Evolutionary conservation across 2,888 invertebrate species (phyloP).

Genomic region (Caenorhabditis doughertyi): DNA sequence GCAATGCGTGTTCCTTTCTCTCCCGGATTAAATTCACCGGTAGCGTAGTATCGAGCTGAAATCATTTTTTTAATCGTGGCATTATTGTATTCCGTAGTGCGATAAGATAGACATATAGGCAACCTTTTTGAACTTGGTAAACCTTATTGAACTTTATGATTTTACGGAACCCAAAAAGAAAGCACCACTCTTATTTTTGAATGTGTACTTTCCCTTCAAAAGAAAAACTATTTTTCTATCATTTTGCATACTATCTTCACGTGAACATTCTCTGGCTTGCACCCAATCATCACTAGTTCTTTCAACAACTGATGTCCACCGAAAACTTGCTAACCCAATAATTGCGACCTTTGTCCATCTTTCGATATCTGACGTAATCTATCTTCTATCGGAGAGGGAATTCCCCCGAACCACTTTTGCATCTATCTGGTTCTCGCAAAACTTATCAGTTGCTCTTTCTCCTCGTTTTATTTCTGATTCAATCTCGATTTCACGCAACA

Average conservation of each 20-base stretch:
- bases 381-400: constrained; percentile 21
- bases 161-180: no score
- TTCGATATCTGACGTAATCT: constrained; percentile 53
- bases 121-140: no score
- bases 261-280: neutral
- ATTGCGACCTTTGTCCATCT: constrained; percentile 49
- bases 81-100: neutral
- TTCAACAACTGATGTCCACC: neutral
- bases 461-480: constrained; percentile 21
- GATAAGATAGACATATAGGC: no score
- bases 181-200: no score
- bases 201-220: no score
- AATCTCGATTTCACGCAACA: constrained; percentile 37
- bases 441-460: constrained; percentile 52
- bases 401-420: constrained; percentile 14
- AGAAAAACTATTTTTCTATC: neutral
- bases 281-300: neutral
- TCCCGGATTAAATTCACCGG: constrained; percentile 77
- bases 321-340: constrained; percentile 28
- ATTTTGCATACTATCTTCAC: constrained; percentile 3
- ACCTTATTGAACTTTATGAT: no score
- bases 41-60: constrained; percentile 81
- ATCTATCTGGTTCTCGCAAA: neutral
- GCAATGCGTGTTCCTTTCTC: constrained; percentile 78
- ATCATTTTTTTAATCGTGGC: neutral